phyloP scores from a whole-genome alignment of 2,888 invertebrate species.

The Aleiodes testaceus region DNA sequence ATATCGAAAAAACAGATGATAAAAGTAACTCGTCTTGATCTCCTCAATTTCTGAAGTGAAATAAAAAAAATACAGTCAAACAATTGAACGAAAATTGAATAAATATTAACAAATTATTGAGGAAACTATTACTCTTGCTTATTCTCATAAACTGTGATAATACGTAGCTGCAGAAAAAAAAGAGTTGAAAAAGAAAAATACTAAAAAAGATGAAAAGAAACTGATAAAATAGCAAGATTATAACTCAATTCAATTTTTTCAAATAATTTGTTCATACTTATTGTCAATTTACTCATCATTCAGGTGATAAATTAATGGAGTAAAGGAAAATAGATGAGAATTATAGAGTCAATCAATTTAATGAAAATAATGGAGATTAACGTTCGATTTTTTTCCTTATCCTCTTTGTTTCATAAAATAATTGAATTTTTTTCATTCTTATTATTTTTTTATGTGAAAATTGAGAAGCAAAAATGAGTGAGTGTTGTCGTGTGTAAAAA shows the following conservation, averaged over 20 bases:
- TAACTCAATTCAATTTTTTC: neutral
- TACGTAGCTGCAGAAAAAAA: slow-evolving; percentile 14
- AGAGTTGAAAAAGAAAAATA: neutral
- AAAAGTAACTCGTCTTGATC: neutral
- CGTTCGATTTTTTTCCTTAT: neutral
- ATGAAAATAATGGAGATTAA: slow-evolving; percentile 11
- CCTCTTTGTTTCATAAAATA: neutral
- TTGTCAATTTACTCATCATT: neutral
- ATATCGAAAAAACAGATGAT: too few relatives aligned
- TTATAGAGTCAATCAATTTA: slow-evolving; percentile 8
- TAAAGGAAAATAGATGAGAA: neutral
- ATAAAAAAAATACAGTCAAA: slow-evolving; percentile 1
- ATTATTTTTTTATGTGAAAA: neutral
- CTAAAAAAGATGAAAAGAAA: neutral
- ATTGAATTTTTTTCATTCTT: neutral
- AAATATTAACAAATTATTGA: neutral
- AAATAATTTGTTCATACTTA: neutral
- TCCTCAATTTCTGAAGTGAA: neutral
- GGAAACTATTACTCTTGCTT: slow-evolving; percentile 11
- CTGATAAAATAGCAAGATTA: neutral
- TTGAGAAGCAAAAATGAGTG: neutral
- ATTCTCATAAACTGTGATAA: slow-evolving; percentile 34
- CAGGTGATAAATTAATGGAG: neutral
- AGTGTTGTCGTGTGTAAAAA: neutral
- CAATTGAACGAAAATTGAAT: slow-evolving; percentile 3